A percentile compares a stretch with the other conserved stretches of the same genome.
Conservation (phyloP, 2,113 vertebrate genomes). For the Ptilorrhoa leucosticta region DNA sequence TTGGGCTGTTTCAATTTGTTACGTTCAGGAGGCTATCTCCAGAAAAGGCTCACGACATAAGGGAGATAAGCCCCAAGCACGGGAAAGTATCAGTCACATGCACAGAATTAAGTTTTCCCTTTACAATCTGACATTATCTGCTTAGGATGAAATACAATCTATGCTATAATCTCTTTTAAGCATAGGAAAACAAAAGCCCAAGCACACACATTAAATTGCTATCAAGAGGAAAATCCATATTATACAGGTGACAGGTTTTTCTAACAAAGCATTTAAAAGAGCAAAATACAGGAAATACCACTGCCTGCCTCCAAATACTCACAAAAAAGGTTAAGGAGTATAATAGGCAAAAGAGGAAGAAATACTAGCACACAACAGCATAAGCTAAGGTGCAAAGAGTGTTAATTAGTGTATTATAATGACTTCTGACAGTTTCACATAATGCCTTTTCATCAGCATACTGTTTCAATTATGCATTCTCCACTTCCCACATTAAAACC, state of each 20-base stretch:
- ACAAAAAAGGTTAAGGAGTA: slow-evolving; percentile 42
- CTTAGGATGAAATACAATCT: neutral
- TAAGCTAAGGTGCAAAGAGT: slow-evolving; percentile 22
- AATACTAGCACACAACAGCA: slow-evolving; percentile 47
- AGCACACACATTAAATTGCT: neutral
- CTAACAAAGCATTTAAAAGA: neutral
- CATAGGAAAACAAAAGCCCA: neutral
- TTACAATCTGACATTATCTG: slow-evolving; percentile 1
- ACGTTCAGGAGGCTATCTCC: neutral
- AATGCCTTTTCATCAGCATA: slow-evolving; percentile 67
- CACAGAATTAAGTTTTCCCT: neutral
- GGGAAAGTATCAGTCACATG: neutral
- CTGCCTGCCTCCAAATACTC: neutral
- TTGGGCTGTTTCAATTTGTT: neutral
- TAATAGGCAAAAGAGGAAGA: slow-evolving; percentile 37
- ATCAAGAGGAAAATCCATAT: slow-evolving; percentile 9
- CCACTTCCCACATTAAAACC: slow-evolving; percentile 53
- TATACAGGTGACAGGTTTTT: neutral
- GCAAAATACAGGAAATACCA: neutral
- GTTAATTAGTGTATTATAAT: slow-evolving; percentile 67
- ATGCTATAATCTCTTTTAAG: neutral
- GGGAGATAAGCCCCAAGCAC: neutral
- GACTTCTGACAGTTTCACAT: slow-evolving; percentile 62
- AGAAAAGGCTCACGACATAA: neutral
- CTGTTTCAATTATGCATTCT: slow-evolving; percentile 66